These are phyloP conservation scores for Andricus quercusramuli DNA, from an alignment of 2,888 invertebrate genomes.

Conservation along the genomic window DNA sequence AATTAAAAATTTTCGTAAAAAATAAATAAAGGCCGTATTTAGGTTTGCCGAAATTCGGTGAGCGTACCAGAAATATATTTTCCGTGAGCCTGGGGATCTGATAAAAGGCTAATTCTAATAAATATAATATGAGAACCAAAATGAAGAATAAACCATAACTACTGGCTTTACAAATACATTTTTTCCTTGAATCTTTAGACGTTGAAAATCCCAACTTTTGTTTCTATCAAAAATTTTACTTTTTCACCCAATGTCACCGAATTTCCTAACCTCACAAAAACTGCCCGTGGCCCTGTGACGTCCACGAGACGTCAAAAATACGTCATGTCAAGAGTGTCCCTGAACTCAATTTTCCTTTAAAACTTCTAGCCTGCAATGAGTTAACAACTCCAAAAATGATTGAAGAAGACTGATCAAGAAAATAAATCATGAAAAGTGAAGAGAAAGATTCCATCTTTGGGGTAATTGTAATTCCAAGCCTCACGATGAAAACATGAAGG, in stretches of 20 bases:
- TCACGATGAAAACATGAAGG: background rate
- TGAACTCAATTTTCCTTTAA: background rate
- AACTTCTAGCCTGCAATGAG: background rate
- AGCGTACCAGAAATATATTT: no score
- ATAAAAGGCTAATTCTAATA: no score
- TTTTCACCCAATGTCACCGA: background rate
- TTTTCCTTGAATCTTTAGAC: no score
- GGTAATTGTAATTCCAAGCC: background rate
- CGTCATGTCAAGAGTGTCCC: constrained; percentile 1
- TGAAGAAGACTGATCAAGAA: background rate
- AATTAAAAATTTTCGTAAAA: no score
- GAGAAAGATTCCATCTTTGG: background rate
- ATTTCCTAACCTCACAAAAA: background rate
- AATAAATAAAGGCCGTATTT: no score
- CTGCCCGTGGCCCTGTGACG: background rate
- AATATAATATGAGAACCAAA: no score
- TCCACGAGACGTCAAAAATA: background rate
- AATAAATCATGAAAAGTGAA: background rate
- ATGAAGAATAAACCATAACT: no score
- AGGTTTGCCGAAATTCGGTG: no score
- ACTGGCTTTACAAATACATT: no score
- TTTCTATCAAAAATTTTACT: no score
- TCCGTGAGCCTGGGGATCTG: no score
- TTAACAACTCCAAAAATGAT: background rate
- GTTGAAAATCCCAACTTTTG: no score